A percentile compares a stretch with the other conserved stretches of the same genome.
phyloP scores from a whole-genome alignment of 2,797 vertebrate genomes.

The Myiotriccus ornatus region DNA sequence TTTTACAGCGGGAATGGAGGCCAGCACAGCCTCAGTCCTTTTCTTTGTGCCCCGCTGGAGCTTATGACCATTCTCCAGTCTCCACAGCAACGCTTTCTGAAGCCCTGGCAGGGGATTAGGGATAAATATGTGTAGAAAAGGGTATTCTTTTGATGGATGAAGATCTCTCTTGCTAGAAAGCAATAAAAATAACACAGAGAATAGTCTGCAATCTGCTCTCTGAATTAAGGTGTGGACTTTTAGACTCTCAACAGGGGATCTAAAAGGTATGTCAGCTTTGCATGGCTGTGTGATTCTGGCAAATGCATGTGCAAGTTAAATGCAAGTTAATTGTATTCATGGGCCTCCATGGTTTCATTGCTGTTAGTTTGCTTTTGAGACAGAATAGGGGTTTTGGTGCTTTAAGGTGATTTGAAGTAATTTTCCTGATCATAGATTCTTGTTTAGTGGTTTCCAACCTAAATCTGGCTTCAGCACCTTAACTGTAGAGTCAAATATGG shows the following conservation, averaged over 20 bases:
- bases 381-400: neutral
- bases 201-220: neutral
- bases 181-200: neutral
- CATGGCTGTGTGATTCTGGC: neutral
- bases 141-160: neutral
- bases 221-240: neutral
- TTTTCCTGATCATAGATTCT: neutral
- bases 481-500: neutral
- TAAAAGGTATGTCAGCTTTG: neutral
- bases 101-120: neutral
- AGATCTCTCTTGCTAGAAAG: neutral
- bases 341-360: neutral
- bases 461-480: neutral
- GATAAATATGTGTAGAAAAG: neutral
- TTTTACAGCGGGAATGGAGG: neutral
- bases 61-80: neutral
- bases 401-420: neutral
- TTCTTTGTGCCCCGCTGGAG: neutral
- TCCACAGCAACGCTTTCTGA: constrained; percentile 27
- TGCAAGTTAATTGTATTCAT: neutral
- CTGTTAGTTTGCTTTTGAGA: neutral
- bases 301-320: neutral
- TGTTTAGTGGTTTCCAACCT: neutral
- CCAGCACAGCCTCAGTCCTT: neutral
- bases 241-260: neutral